Percentiles rank a stretch among this genome's conserved stretches.
phyloP scores from a whole-genome alignment of 1,140 invertebrate species.

The Sesamia nonagrioides region DNA sequence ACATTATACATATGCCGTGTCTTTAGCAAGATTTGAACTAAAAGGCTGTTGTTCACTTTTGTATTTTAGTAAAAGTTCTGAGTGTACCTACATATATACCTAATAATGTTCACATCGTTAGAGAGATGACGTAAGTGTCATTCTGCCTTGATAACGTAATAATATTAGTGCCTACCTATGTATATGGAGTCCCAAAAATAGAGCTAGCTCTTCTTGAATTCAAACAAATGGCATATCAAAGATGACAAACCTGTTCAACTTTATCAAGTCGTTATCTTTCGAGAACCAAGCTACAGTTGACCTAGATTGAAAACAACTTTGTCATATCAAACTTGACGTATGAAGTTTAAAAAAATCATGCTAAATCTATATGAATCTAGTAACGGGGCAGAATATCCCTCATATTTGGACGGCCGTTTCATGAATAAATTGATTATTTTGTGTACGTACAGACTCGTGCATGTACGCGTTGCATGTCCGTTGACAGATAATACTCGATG shows the following conservation, averaged over 20 bases:
- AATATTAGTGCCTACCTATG: background rate
- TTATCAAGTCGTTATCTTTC: conserved; percentile 43
- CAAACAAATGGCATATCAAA: conserved; percentile 41
- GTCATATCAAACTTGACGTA: background rate
- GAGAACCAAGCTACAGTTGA: conserved; percentile 34
- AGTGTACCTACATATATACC: too few species aligned
- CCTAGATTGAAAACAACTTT: conserved; percentile 38
- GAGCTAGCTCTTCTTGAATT: background rate
- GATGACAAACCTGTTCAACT: conserved; percentile 19
- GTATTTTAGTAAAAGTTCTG: too few species aligned
- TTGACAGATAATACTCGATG: conserved; percentile 87
- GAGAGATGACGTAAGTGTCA: background rate
- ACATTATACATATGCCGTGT: background rate
- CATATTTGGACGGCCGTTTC: conserved; percentile 74
- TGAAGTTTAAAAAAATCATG: background rate
- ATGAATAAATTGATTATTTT: conserved; percentile 84
- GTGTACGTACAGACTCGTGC: conserved; percentile 71
- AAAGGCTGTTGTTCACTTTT: background rate
- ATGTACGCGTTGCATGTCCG: conserved; percentile 77
- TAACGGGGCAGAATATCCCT: conserved; percentile 1
- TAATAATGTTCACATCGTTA: background rate
- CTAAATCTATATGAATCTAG: conserved; percentile 1
- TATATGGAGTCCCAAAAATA: background rate
- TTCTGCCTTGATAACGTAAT: background rate
- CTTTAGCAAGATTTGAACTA: background rate